Conservation (phyloP, 2,113 vertebrate species). For the Caranx ignobilis region DNA sequence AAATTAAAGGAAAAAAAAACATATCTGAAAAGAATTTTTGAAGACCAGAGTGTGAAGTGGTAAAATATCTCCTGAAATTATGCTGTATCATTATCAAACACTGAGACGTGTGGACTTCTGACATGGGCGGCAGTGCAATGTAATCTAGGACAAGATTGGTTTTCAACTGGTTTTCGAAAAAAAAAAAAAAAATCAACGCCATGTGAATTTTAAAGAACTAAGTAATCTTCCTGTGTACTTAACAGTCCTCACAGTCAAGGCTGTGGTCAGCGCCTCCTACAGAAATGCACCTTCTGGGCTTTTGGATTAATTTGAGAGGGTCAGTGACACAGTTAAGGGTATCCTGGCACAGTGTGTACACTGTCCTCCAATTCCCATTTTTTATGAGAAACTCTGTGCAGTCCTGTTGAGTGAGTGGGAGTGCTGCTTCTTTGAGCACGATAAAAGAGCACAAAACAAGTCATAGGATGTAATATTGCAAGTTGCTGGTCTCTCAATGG, state of each 20-base stretch:
- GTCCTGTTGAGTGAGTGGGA: slow-evolving; percentile 37
- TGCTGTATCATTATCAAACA: not conserved
- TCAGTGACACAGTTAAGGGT: slow-evolving; percentile 34
- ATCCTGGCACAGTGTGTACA: slow-evolving; percentile 28
- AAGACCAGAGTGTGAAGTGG: not conserved
- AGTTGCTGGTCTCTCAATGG: slow-evolving; percentile 11
- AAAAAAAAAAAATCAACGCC: not conserved
- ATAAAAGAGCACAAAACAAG: slow-evolving; percentile 29
- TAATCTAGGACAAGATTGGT: not conserved
- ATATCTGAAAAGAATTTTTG: not conserved
- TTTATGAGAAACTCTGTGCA: slow-evolving; percentile 34
- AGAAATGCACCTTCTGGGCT: slow-evolving; percentile 6
- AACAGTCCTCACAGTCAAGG: slow-evolving; percentile 1
- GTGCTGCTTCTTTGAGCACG: slow-evolving; percentile 17
- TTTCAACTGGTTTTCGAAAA: not conserved
- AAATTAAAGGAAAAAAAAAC: too few species aligned
- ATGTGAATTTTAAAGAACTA: slow-evolving; percentile 18
- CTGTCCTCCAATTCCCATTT: slow-evolving; percentile 32
- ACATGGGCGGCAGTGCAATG: not conserved
- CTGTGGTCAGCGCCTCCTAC: not conserved
- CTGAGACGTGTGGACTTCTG: not conserved
- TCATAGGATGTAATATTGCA: slow-evolving; percentile 9
- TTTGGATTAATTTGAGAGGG: slow-evolving; percentile 36
- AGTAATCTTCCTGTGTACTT: slow-evolving; percentile 18
- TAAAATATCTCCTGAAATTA: not conserved